phyloP scores from a whole-genome alignment of 2,888 invertebrate species.

The Furcula furcula region DNA sequence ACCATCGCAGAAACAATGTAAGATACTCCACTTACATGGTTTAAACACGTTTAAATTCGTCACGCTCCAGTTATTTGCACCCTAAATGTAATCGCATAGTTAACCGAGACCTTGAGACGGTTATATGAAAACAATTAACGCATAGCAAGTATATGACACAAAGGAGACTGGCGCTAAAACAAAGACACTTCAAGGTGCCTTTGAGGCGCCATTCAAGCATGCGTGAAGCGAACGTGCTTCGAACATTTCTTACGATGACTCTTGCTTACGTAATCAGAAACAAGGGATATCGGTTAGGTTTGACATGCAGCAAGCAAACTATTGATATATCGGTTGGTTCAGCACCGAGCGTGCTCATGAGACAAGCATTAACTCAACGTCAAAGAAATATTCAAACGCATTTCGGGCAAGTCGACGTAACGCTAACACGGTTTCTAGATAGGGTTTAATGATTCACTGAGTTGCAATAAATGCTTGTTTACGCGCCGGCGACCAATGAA shows the following conservation, averaged over 20 bases:
- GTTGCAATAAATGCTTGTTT: conserved; percentile 17
- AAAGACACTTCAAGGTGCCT: conserved; percentile 61
- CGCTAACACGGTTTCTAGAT: conserved; percentile 13
- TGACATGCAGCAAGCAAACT: conserved; percentile 29
- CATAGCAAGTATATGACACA: conserved; percentile 30
- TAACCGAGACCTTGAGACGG: conserved; percentile 35
- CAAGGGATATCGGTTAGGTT: conserved; percentile 15
- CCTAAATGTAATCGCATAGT: conserved; percentile 30
- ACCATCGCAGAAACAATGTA: neutral
- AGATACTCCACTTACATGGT: conserved; percentile 5
- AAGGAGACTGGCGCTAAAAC: conserved; percentile 51
- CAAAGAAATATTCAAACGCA: conserved; percentile 17
- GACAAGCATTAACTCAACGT: conserved; percentile 14
- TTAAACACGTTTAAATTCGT: conserved; percentile 23
- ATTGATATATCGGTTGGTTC: conserved; percentile 25
- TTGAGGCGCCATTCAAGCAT: conserved; percentile 54
- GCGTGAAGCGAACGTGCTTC: conserved; percentile 50
- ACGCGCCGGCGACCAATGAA: conserved; percentile 10
- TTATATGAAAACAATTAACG: conserved; percentile 43
- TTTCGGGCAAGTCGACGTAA: conserved; percentile 7
- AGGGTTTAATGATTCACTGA: conserved; percentile 14
- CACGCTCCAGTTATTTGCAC: conserved; percentile 34
- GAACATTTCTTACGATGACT: conserved; percentile 48
- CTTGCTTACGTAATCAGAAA: conserved; percentile 38
- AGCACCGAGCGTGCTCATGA: conserved; percentile 9